phyloP scores from a whole-genome alignment of 2,888 invertebrate genomes.

The Lasioglossum calceatum region DNA sequence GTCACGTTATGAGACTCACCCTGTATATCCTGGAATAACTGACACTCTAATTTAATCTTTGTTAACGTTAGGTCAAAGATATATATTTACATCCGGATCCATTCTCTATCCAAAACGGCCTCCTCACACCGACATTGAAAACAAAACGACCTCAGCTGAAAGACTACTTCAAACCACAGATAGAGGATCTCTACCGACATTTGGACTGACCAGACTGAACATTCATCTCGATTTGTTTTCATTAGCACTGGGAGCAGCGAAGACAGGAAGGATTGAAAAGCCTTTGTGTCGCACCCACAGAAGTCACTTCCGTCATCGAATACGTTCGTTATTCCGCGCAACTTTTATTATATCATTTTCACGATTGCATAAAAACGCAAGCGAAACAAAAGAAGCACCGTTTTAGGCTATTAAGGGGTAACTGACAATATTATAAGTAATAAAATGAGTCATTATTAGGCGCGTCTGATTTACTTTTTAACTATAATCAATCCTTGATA shows the following conservation, averaged over 20 bases:
- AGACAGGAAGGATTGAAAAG: slow-evolving; percentile 53
- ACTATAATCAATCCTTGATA: slow-evolving; percentile 57
- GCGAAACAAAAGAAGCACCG: slow-evolving; percentile 66
- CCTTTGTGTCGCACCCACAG: slow-evolving; percentile 57
- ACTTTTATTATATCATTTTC: slow-evolving; percentile 79
- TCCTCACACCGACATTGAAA: slow-evolving; percentile 98
- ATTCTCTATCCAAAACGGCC: slow-evolving; percentile 98
- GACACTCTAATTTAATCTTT: slow-evolving; percentile 33
- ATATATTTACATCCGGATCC: slow-evolving; percentile 97
- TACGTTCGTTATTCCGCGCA: slow-evolving; percentile 70
- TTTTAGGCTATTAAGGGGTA: slow-evolving; percentile 72
- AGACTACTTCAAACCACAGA: slow-evolving; percentile 96
- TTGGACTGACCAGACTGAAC: slow-evolving; percentile 86
- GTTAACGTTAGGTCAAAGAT: slow-evolving; percentile 92
- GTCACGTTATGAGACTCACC: too few species aligned
- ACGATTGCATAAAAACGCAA: slow-evolving; percentile 75
- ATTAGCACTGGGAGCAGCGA: slow-evolving; percentile 65
- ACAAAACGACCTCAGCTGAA: slow-evolving; percentile 96
- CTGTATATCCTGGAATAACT: too few species aligned
- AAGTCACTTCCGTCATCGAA: slow-evolving; percentile 72
- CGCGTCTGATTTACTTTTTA: slow-evolving; percentile 73
- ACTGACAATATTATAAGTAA: slow-evolving; percentile 76
- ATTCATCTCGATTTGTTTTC: slow-evolving; percentile 64
- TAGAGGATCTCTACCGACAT: slow-evolving; percentile 96
- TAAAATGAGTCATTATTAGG: slow-evolving; percentile 81